A percentile compares a stretch with the other conserved stretches of the same genome.
phyloP scores from a whole-genome alignment of 1,140 invertebrate species.

The Stegodyphus dumicola region DNA sequence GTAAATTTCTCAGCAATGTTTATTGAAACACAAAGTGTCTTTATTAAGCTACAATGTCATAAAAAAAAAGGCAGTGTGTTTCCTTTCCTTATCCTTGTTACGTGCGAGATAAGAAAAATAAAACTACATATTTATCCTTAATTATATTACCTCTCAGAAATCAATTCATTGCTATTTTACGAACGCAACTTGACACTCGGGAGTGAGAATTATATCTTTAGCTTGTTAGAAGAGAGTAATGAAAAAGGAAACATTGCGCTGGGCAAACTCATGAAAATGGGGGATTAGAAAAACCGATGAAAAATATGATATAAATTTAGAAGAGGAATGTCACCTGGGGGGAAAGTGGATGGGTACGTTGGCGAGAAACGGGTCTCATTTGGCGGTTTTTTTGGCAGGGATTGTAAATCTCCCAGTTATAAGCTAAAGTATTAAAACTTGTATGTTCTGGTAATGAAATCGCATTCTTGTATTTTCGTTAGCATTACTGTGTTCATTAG shows the following conservation, averaged over 20 bases:
- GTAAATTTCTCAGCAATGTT: background rate
- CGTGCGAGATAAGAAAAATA: background rate
- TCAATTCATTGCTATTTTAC: conserved; percentile 55
- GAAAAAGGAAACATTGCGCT: conserved; percentile 15
- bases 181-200: conserved; percentile 11
- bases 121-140: conserved; percentile 5
- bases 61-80: background rate
- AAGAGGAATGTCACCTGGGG: background rate
- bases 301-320: conserved; percentile 39
- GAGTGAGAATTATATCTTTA: conserved; percentile 22
- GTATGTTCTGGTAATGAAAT: too few species aligned
- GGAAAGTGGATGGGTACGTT: background rate
- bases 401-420: background rate
- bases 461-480: too few species aligned
- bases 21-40: background rate
- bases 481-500: too few species aligned
- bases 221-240: conserved; percentile 45
- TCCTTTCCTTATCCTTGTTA: background rate
- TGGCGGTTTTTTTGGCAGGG: background rate
- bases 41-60: conserved; percentile 13
- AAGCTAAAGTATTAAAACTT: too few species aligned
- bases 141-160: conserved; percentile 31
- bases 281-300: conserved; percentile 38
- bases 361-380: background rate
- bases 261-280: background rate